phyloP scores from a whole-genome alignment of 2,797 vertebrate genomes.

The Clarias platycephalus region DNA sequence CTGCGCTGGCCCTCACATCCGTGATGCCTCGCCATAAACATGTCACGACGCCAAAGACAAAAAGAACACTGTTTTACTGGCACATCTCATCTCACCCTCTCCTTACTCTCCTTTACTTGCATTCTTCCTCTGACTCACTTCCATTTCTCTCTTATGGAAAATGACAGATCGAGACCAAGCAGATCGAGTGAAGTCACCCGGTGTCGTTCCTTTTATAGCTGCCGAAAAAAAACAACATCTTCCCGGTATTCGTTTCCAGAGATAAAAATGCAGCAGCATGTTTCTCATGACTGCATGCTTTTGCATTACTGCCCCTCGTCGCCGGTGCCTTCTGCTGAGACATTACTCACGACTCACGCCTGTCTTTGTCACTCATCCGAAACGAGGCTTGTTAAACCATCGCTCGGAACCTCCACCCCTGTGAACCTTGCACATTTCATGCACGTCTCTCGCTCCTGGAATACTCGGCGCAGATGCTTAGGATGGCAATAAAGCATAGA shows the following conservation, averaged over 20 bases:
- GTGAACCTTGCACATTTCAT: slow-evolving; percentile 36
- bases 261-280: slow-evolving; percentile 42
- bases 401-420: neutral
- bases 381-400: slow-evolving; percentile 26
- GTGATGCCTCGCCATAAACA: slow-evolving; percentile 69
- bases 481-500: slow-evolving; percentile 27
- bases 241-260: slow-evolving; percentile 60
- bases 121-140: slow-evolving; percentile 23
- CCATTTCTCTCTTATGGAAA: slow-evolving; percentile 33
- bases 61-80: slow-evolving; percentile 64
- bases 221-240: slow-evolving; percentile 66
- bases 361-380: slow-evolving; percentile 40
- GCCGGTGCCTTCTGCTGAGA: neutral
- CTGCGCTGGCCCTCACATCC: slow-evolving; percentile 60
- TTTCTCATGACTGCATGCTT: slow-evolving; percentile 25
- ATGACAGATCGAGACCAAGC: slow-evolving; percentile 62
- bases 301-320: neutral
- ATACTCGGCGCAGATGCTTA: slow-evolving; percentile 13
- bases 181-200: slow-evolving; percentile 58
- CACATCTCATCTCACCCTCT: slow-evolving; percentile 39
- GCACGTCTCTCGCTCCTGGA: slow-evolving; percentile 23
- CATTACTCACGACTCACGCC: slow-evolving; percentile 27
- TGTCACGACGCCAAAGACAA: slow-evolving; percentile 70
- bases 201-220: slow-evolving; percentile 63
- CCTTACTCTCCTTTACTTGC: slow-evolving; percentile 26